Conservation (phyloP, 2,888 invertebrate genomes). For the Loripinus fragilis region DNA sequence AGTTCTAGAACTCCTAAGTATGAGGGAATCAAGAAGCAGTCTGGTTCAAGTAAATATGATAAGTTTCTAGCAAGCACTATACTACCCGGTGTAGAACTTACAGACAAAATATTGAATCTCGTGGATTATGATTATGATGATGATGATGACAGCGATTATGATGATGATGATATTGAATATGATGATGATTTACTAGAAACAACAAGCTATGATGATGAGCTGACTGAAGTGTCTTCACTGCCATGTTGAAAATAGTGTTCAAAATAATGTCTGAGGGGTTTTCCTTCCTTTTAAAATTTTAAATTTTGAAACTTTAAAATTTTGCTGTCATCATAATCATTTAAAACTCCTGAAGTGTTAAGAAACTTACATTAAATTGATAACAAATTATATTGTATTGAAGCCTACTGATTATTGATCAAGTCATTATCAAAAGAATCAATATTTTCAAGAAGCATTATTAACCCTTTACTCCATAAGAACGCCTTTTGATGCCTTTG, state of each 20-base stretch:
- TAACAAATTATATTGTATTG: no score
- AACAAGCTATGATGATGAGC: slow-evolving; percentile 46
- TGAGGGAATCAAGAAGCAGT: slow-evolving; percentile 17
- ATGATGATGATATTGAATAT: slow-evolving; percentile 31
- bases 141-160: slow-evolving; percentile 30
- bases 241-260: slow-evolving; percentile 54
- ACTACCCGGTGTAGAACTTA: slow-evolving; percentile 37
- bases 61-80: slow-evolving; percentile 22
- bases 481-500: no score
- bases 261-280: no score
- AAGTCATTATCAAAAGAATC: no score
- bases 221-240: slow-evolving; percentile 59
- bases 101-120: slow-evolving; percentile 40
- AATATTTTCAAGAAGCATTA: no score
- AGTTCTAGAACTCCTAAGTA: slow-evolving; percentile 26
- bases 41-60: slow-evolving; percentile 18
- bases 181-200: slow-evolving; percentile 4
- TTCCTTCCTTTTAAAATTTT: no score
- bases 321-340: no score
- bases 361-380: no score
- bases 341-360: no score
- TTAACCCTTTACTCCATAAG: no score
- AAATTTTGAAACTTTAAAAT: no score
- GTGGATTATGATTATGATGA: slow-evolving; percentile 53
- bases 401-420: no score